Percentiles rank a stretch among this genome's conserved stretches.
phyloP scores from a whole-genome alignment of 2,888 invertebrate genomes.

The Sesamia inferens region DNA sequence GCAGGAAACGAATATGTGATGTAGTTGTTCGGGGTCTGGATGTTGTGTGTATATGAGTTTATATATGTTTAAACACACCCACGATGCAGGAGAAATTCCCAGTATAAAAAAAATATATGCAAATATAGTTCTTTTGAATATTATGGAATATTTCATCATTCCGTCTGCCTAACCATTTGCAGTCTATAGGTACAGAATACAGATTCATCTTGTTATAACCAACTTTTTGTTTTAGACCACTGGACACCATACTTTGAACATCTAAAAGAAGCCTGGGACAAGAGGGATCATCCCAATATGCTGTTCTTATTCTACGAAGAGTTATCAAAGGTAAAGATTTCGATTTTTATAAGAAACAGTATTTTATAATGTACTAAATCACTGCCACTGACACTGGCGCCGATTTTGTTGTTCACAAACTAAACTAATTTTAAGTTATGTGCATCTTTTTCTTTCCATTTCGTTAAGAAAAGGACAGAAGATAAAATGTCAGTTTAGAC shows the following conservation, averaged over 20 bases:
- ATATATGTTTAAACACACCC: too few species aligned
- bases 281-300: slow-evolving; percentile 91
- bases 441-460: too few species aligned
- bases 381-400: neutral
- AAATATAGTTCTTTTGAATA: neutral
- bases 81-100: too few species aligned
- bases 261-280: slow-evolving; percentile 93
- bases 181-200: neutral
- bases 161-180: too few species aligned
- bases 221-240: slow-evolving; percentile 86
- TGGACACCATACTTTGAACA: slow-evolving; percentile 95
- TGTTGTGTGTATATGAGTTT: too few species aligned
- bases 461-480: too few species aligned
- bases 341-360: neutral
- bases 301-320: slow-evolving; percentile 95
- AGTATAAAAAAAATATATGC: too few species aligned
- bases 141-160: neutral
- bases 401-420: too few species aligned
- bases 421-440: too few species aligned
- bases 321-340: slow-evolving; percentile 90
- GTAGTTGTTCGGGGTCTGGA: too few species aligned
- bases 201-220: neutral
- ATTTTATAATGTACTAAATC: neutral
- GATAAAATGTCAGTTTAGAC: too few species aligned
- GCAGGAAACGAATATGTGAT: too few species aligned